Evolutionary conservation across 2,797 vertebrate genomes (phyloP), one percentile per base, ranked within the genome.

Genomic region (Pangasius macronema): DNA sequence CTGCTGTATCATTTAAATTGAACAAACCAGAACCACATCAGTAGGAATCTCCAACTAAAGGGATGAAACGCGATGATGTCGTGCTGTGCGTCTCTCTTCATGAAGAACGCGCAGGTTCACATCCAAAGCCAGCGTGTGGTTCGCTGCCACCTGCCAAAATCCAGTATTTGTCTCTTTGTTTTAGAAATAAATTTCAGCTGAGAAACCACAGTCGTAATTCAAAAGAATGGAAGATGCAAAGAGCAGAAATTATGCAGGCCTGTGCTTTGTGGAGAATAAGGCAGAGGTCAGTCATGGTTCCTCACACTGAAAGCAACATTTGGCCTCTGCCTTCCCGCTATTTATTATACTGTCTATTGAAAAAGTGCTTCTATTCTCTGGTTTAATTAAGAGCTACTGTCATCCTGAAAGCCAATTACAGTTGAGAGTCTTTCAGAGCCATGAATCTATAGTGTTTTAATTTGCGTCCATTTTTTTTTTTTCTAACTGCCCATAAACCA

Each of bases 391-490:
- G 89, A 92, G 90, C 86, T 84, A 85, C 90, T 87, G 89, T 91
- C 89, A 86, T 89, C 85, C 86, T 90, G 88, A 88, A 92, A 90
- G 89, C 86, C 91, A 92, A 91, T 92, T 91, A 91, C 88, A 89
- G 49, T 88, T 73, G 76, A 91, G 72, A 86, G 88, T 89, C 87
- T 87, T 89, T 88, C 80, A 76, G 61, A 82, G 87, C 75, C 85
- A 89, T 87, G 87, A 90, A 91, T 92, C 89, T 90, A 92, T 90
- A 91, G 89, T 89, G 87, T 91, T 92, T 92, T 90, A 91, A 91
- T 91, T 90, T 91, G 87, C 72, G 82, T 89, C 79, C 72, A 85
- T 91, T 90, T 39, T 53, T 49, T 36, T 36, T 88, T n/a, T 61
- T n/a, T 27, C 84, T 80, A 91, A 90, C 85, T 85, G 89, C 83